Percentiles rank a stretch among this genome's conserved stretches.
These are phyloP conservation scores for Tetramorium alpestre DNA, from an alignment of 1,140 invertebrate genomes.

Conservation along the genomic window DNA sequence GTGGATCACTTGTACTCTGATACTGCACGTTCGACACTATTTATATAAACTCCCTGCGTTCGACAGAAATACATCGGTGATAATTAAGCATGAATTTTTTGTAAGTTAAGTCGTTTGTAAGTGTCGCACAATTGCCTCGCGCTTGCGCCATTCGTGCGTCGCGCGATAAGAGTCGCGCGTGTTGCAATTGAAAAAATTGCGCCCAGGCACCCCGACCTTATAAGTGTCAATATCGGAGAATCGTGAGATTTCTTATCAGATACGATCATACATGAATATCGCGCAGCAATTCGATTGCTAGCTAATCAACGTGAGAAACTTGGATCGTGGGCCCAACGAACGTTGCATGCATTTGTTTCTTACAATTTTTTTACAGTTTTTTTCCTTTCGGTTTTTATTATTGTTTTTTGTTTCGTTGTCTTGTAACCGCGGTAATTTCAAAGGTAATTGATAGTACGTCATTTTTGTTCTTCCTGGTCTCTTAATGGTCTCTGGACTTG, in stretches of 20 bases:
- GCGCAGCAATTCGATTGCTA: not conserved
- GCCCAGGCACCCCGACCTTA: not conserved
- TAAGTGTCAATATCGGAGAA: not conserved
- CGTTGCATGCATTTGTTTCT: too few species aligned
- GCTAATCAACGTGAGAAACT: not conserved
- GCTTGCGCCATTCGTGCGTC: not conserved
- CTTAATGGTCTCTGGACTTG: not conserved
- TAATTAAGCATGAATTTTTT: not conserved
- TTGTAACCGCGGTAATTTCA: too few species aligned
- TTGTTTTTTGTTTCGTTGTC: not conserved
- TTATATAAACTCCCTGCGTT: not conserved
- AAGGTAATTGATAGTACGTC: not conserved
- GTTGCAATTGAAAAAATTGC: not conserved
- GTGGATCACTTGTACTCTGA: not conserved
- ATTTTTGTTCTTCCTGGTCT: not conserved
- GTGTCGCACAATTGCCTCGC: too few species aligned
- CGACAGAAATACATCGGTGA: not conserved
- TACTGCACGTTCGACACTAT: not conserved
- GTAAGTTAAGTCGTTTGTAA: not conserved
- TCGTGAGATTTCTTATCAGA: not conserved
- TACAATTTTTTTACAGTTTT: not conserved
- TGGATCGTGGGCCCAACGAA: too few species aligned
- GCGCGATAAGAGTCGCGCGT: too few species aligned
- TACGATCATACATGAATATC: not conserved
- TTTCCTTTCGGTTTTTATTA: not conserved